Percentiles rank a stretch among this genome's conserved stretches.
phyloP scores from a whole-genome alignment of 2,113 vertebrate genomes.

The Hirundichthys speculiger region DNA sequence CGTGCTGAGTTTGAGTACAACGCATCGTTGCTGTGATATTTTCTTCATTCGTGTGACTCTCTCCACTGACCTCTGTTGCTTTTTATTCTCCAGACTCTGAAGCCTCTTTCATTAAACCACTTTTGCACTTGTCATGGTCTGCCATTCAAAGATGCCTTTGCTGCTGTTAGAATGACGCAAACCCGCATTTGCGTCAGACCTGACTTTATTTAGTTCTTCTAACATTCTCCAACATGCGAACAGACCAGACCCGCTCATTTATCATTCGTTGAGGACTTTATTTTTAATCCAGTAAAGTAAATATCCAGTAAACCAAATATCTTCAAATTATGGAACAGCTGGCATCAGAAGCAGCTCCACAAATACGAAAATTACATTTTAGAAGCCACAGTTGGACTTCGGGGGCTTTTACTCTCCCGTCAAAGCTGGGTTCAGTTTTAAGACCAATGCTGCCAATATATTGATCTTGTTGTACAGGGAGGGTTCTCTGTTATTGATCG shows the following conservation, averaged over 20 bases:
- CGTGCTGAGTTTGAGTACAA: too few species aligned
- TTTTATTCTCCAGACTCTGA: not conserved
- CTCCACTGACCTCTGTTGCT: slow-evolving; percentile 5
- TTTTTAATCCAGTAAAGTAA: not conserved
- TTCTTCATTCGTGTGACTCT: slow-evolving; percentile 1
- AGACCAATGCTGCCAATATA: slow-evolving; percentile 24
- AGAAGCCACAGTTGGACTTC: not conserved
- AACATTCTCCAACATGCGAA: not conserved
- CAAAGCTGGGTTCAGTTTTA: too few species aligned
- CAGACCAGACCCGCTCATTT: not conserved
- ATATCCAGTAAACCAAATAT: not conserved
- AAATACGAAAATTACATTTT: not conserved
- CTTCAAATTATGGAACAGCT: not conserved
- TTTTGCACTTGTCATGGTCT: not conserved
- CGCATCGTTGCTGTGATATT: not conserved
- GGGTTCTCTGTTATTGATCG: slow-evolving; percentile 41
- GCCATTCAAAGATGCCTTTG: slow-evolving; percentile 21
- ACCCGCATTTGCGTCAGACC: not conserved
- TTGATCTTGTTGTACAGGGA: slow-evolving; percentile 22
- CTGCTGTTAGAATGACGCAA: slow-evolving; percentile 11
- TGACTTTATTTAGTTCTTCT: not conserved
- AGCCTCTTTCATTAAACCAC: slow-evolving; percentile 28
- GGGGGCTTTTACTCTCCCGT: not conserved
- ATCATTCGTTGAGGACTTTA: not conserved
- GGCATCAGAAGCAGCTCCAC: not conserved